Evolutionary conservation across 2,113 vertebrate species (phyloP), one percentile per base, ranked within the genome.

Genomic region (Garra rufa): DNA sequence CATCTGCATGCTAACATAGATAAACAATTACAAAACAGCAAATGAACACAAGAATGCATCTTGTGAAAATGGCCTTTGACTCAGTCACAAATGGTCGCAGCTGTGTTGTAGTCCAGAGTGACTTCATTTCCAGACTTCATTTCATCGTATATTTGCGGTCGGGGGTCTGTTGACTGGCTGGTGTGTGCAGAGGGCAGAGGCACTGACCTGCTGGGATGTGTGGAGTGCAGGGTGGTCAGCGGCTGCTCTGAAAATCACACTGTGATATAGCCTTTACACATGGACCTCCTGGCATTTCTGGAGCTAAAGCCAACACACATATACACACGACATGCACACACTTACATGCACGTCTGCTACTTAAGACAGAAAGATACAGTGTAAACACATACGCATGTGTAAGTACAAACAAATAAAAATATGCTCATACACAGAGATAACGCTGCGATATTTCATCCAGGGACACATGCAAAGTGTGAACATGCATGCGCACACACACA

Each of bases 401-500:
- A 21, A 34, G 48, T 30, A 41, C 41, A 63, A 63, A 67, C 43
- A 46, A 21, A 30, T 4, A 30, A 28, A 30, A 38, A 83, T 41
- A 55, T 57, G 38, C 77, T 79, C 48, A 21, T 13, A 26, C 59
- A n/a, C 19, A 76, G 43, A 26, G 6, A 84, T 21, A 28, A 84
- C 57, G 15, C 44, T 57, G 24, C 14, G 19, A 46, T 24, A 67
- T n/a, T 30, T 67, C 10, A 80, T 69, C 76, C 44, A 6, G 5
- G 14, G 28, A 59, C 81, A 61, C 73, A 84, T 30, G 46, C 73
- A 77, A 43, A 34, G 57, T 76, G 43, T 26, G 17, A 76, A 84
- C 57, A 52, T 43, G 43, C 2, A 77, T 43, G 38, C 15, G 14
- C 41, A 28, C 38, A n/a, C 90, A 86, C 87, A 57, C 76, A 90